Base-by-base conservation (phyloP, 35 echinoderm and acorn worm species). In the Stichopus chloronotus region DNA sequence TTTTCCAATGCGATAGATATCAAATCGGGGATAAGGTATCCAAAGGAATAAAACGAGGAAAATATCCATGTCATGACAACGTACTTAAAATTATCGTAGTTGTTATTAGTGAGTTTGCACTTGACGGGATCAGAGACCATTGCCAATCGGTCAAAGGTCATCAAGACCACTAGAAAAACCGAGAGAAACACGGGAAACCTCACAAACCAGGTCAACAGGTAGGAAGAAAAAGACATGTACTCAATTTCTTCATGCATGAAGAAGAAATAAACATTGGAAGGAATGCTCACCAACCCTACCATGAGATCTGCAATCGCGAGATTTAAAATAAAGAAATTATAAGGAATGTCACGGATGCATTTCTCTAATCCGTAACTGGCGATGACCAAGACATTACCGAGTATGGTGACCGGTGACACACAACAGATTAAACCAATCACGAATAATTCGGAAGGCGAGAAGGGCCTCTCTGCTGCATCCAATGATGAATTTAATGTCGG, bases 221-320 rank as follows among this genome's bases (percentile, higher is more conserved):
- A 53, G 19, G 19, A 7, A 13, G 7, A 52, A 11, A 7, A 9
- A 13, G 80, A 65, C 30, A 43, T 43, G 30, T 43, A 1, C 30
- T 43, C 30, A 43, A 43, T 43, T 43, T 43, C 30, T 43, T 43
- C 30, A 43, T 43, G 30, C 30, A 43, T 43, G 30, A 43, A 43
- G 11, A 0, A 65, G 9, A 65, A 65, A 14, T 65, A 19, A 65
- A 65, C 61, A 19, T 65, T 65, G 11, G 14, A 8, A 53, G 43
- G 55, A 53, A 83, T 43, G 19, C 16, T 19, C 11, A 65, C 61
- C 11, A 65, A 14, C n/a, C 80, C 80, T 55, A 83, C 80, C 53
- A 83, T n/a, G 4, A 83, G 55, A 83, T 83, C 80, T 16, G 80
- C 52, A 55, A 56, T 83, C 5, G 80, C 80, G 3, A 83, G 53